Evolutionary conservation across 2,888 invertebrate species (phyloP).

Genomic region (Melanotus villosus): DNA sequence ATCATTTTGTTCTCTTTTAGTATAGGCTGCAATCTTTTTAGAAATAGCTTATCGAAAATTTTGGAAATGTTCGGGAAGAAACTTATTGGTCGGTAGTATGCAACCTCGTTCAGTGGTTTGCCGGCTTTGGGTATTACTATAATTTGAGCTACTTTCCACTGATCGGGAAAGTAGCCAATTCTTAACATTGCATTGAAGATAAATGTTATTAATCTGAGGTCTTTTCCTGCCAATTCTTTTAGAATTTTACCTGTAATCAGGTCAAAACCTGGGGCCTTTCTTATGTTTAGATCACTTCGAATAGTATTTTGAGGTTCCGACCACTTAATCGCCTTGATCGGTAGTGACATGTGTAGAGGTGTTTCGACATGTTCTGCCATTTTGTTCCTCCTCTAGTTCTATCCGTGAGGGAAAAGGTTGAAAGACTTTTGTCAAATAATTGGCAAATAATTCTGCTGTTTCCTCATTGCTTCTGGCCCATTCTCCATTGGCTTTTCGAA

Average conservation of each 20-base stretch:
- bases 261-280: conserved; percentile 12
- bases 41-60: background rate
- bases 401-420: background rate
- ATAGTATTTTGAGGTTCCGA: conserved; percentile 2
- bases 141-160: conserved; percentile 1
- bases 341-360: background rate
- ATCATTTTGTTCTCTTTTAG: background rate
- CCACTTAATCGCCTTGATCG: background rate
- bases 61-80: background rate
- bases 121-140: background rate
- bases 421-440: conserved; percentile 4
- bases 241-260: conserved; percentile 15
- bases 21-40: background rate
- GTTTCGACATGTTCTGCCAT: background rate
- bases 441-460: conserved; percentile 10
- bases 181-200: conserved; percentile 21
- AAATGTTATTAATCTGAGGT: background rate
- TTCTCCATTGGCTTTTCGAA: conserved; percentile 5
- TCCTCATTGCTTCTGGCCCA: conserved; percentile 6
- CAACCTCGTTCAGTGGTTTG: background rate
- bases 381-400: conserved; percentile 1
- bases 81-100: background rate
- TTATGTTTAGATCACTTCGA: background rate
- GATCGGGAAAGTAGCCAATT: conserved; percentile 1
- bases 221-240: background rate